phyloP scores from a whole-genome alignment of 2,797 vertebrate genomes.

The Babyrousa celebensis region DNA sequence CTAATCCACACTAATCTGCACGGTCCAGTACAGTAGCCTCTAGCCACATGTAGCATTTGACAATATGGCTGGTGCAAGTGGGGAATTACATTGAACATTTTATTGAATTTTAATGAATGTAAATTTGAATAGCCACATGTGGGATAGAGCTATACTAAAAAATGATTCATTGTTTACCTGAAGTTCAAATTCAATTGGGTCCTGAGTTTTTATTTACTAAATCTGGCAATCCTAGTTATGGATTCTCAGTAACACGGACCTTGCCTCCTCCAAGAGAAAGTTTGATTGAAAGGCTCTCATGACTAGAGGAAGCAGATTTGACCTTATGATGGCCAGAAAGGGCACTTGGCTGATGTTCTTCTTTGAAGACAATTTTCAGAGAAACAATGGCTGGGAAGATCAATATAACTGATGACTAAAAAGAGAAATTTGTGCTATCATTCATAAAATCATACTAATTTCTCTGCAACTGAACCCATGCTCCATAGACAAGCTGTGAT shows the following conservation, averaged over 20 bases:
- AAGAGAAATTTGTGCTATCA: constrained; percentile 19
- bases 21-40: neutral
- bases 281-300: constrained; percentile 19
- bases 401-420: constrained; percentile 49
- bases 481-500: neutral
- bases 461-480: constrained; percentile 40
- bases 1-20: neutral
- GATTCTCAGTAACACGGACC: constrained; percentile 24
- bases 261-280: constrained; percentile 1
- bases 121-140: constrained; percentile 51
- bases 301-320: constrained; percentile 46
- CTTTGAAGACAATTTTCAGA: constrained; percentile 38
- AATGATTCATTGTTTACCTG: neutral
- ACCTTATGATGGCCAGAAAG: constrained; percentile 28
- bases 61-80: neutral
- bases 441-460: constrained; percentile 32
- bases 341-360: neutral
- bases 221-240: constrained; percentile 2
- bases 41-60: neutral
- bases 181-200: neutral
- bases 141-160: constrained; percentile 29
- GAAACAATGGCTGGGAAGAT: constrained; percentile 49
- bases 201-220: constrained; percentile 8
- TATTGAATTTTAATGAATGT: constrained; percentile 17
- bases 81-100: neutral